Conservation (phyloP, 2,888 invertebrate species). For the Drosophila leonis region DNA sequence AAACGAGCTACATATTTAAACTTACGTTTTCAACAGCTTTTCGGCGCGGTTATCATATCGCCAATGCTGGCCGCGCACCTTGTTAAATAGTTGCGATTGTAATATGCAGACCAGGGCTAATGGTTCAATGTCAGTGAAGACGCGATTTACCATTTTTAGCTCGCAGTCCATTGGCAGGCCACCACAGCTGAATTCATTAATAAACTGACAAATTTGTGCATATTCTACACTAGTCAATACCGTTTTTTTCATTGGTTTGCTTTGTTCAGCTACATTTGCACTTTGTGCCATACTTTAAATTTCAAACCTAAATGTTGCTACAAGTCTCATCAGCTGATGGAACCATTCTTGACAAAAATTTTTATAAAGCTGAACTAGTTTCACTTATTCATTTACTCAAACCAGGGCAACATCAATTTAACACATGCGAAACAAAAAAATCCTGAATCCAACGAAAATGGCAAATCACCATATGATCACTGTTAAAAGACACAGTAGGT, state of each 20-base stretch:
- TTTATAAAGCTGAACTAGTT: constrained; percentile 3
- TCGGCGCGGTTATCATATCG: constrained; percentile 87
- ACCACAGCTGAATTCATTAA: constrained; percentile 86
- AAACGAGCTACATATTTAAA: background rate
- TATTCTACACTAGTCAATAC: constrained; percentile 71
- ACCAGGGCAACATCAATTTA: background rate
- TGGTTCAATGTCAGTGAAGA: constrained; percentile 87
- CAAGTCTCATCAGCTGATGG: background rate
- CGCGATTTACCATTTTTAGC: constrained; percentile 86
- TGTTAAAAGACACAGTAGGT: too few species aligned
- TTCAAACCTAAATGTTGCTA: constrained; percentile 13
- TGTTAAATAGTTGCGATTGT: constrained; percentile 88
- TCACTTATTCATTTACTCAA: background rate
- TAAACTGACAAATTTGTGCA: constrained; percentile 84
- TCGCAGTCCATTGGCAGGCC: constrained; percentile 88
- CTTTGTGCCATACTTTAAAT: constrained; percentile 28
- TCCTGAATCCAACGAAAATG: too few species aligned
- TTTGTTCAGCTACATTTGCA: background rate
- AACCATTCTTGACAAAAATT: background rate
- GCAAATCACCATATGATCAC: too few species aligned
- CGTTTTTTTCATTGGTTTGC: constrained; percentile 47
- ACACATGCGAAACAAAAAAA: too few species aligned
- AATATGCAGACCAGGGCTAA: constrained; percentile 90
- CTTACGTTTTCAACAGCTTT: constrained; percentile 85
- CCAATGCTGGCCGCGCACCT: constrained; percentile 88